Evolutionary conservation across 2,888 invertebrate genomes (phyloP).

Genomic region (Julus scandinavius): DNA sequence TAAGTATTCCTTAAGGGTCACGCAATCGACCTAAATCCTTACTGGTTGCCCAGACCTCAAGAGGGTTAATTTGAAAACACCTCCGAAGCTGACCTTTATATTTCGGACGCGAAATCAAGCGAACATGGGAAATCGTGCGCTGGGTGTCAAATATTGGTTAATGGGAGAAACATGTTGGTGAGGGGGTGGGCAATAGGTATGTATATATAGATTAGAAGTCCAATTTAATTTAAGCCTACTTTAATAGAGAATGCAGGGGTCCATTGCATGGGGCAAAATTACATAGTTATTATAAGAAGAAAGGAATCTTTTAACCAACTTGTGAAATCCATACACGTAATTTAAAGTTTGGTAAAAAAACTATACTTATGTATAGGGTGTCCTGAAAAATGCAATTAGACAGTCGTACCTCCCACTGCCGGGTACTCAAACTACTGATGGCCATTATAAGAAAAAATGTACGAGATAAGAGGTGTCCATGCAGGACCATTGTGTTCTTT

Average conservation of each 20-base stretch:
- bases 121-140: not conserved
- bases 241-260: not conserved
- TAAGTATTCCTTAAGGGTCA: not conserved
- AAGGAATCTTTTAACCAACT: not conserved
- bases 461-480: conserved; percentile 19
- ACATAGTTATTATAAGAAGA: not conserved
- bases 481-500: not conserved
- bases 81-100: not conserved
- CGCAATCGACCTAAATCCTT: not conserved
- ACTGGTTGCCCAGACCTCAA: not conserved
- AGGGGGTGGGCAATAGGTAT: not conserved
- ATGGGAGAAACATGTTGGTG: conserved; percentile 6
- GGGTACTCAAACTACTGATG: conserved; percentile 39
- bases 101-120: not conserved
- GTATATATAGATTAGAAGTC: not conserved
- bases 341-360: not conserved
- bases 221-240: not conserved
- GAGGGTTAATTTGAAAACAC: conserved; percentile 6
- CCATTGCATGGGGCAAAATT: not conserved
- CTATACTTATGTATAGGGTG: not conserved
- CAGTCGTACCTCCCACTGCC: conserved; percentile 24
- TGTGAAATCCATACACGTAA: conserved; percentile 26
- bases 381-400: conserved; percentile 39
- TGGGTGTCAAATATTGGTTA: conserved; percentile 29
- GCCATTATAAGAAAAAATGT: conserved; percentile 9